Evolutionary conservation across 1,140 invertebrate species (phyloP), one percentile per base, ranked within the genome.

Genomic region (Zaprionus inermis): DNA sequence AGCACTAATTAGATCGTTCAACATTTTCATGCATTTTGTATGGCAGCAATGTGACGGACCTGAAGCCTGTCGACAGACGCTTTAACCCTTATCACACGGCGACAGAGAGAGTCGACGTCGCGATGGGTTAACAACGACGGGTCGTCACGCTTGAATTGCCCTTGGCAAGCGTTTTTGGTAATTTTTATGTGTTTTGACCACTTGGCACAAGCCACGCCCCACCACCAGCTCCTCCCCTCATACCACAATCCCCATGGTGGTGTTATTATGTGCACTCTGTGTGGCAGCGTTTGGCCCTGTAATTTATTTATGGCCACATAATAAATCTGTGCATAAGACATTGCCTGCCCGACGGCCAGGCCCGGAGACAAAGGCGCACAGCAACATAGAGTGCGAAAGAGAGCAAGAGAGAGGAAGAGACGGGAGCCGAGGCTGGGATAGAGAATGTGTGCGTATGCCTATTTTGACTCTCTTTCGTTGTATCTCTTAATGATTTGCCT

Each of bases 291-390:
- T 88, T 67, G 67, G 77, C 64, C 68, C 77, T 80, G 80, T 88
- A 89, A 89, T 89, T 88, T 88, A 88, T 88, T 89, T 89, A 88
- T 88, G 77, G 83, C 83, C 83, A 88, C 84, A 88, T 83, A 88
- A 88, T 88, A 89, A 88, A 88, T 88, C 83, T 88, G 80, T 77
- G 80, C 83, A 83, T 80, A 88, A 88, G 79, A 88, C 84, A 88
- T 89, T 83, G 66, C 57, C 59, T 61, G 76, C 11, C 64, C 63
- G 44, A 34, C 55, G 63, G 70, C 57, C 70, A 72, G 36, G 30
- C 28, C 41, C 54, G 30, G 14, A 57, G 54, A 56, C 52, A 66
- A 41, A 18, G 44, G 36, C 49, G 22, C 30, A 44, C 22, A 60
- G n/a, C n/a, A n/a, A n/a, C n/a, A n/a, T n/a, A n/a, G n/a, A n/a